Base-by-base conservation (phyloP, 2,113 vertebrate genomes). In the Tetraodon nigroviridis region DNA sequence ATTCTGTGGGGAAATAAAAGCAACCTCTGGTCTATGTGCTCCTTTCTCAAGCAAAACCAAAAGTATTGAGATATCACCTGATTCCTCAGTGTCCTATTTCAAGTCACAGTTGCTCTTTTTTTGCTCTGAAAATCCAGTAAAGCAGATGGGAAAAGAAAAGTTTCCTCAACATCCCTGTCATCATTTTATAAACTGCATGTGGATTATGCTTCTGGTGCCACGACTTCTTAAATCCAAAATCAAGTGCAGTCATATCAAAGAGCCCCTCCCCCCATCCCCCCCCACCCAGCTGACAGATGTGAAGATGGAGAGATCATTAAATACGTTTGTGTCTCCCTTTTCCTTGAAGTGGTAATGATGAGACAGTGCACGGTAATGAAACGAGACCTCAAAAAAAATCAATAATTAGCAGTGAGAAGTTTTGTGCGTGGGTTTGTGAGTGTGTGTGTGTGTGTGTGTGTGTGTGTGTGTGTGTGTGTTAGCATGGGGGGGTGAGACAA, bases 201-300 rank as follows among this genome's bases (percentile, higher is more conserved):
- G 13, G 13, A 48, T 50, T 16, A 5, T 40, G 19, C n/a, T 55
- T 54, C 52, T 48, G 48, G 18, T 37, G 29, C 11, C 17, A 22
- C 52, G 54, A 55, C 55, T 67, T 55, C 32, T 44, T 58, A 21
- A 57, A 6, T 27, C 14, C 20, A 49, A 47, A 63, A 55, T 40
- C 24, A 41, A 58, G 50, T 46, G 54, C 42, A 58, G 49, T 61
- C 55, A 42, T 53, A 56, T 73, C 56, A 73, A 67, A 67, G 8
- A 48, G n/a, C 46, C 17, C 46, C 32, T n/a, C 32, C 32, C 8
- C 32, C 32, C 55, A 67, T 14, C 2, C 8, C 32, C 32, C 32
- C 55, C 64, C 16, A 19, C 44, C n/a, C 55, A 53, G 55, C 42
- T 76, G 61, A 62, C 58, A 66, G 69, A 73, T 66, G 65, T 61